Conservation (phyloP, 2,113 vertebrate genomes). For the Balaeniceps rex region DNA sequence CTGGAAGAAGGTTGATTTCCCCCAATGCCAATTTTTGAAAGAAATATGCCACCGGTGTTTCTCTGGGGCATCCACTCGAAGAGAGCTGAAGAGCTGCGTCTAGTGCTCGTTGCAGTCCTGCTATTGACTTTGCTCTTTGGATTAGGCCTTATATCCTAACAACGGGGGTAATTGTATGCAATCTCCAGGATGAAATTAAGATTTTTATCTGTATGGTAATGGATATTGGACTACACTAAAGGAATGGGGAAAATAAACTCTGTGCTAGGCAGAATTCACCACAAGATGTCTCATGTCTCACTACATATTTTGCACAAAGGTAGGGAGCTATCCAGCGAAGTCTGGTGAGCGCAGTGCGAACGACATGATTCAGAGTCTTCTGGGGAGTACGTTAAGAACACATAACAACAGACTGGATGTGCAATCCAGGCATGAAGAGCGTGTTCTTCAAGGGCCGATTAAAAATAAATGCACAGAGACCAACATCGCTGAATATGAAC, state of each 20-base stretch:
- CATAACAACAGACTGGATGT: slow-evolving; percentile 25
- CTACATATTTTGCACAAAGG: background rate
- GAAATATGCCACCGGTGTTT: background rate
- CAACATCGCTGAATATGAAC: background rate
- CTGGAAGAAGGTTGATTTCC: background rate
- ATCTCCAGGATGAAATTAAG: background rate
- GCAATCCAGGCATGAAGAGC: background rate
- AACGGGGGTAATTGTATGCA: background rate
- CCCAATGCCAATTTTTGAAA: background rate
- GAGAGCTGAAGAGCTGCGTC: background rate
- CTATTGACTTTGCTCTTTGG: background rate
- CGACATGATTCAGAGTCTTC: background rate
- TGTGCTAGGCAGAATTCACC: slow-evolving; percentile 16
- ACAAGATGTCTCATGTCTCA: slow-evolving; percentile 60
- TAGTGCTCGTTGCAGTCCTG: background rate
- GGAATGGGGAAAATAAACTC: background rate
- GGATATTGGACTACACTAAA: background rate
- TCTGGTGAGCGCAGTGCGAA: background rate
- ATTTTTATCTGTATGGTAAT: background rate
- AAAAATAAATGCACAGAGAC: background rate
- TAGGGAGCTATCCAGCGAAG: background rate
- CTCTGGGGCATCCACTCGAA: background rate
- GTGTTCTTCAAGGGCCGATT: background rate
- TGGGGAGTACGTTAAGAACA: background rate
- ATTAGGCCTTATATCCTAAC: background rate